These are phyloP conservation scores for Boleophthalmus pectinirostris DNA, from an alignment of 2,113 vertebrate species.

Conservation along the genomic window DNA sequence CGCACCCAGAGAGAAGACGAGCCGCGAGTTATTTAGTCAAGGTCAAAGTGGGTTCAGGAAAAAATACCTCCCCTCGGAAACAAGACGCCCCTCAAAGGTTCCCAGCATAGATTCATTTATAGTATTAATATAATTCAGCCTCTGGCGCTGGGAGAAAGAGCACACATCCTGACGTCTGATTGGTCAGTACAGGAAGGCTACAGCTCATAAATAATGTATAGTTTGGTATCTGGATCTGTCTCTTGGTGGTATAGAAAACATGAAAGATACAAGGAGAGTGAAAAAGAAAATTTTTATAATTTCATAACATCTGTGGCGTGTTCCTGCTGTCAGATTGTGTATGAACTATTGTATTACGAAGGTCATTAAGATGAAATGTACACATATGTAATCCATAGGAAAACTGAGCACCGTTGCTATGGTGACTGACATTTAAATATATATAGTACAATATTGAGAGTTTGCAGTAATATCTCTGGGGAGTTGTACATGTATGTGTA, in stretches of 20 bases:
- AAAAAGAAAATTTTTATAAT: too few species aligned
- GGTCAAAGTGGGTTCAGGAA: slow-evolving; percentile 9
- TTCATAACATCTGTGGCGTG: too few species aligned
- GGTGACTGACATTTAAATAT: too few species aligned
- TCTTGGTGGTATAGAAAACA: neutral
- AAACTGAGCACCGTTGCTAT: too few species aligned
- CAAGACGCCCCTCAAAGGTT: neutral
- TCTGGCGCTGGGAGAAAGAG: neutral
- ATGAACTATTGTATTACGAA: too few species aligned
- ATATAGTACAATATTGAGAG: too few species aligned
- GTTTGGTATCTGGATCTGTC: neutral
- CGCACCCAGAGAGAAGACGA: slow-evolving; percentile 1
- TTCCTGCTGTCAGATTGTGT: too few species aligned
- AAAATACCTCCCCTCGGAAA: neutral
- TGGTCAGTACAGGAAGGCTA: neutral
- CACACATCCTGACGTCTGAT: neutral
- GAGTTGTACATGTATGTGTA: too few species aligned
- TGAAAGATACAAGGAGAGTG: neutral
- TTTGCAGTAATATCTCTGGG: too few species aligned
- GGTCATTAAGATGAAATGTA: too few species aligned
- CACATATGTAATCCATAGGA: too few species aligned
- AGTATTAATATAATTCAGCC: neutral
- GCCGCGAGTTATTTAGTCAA: neutral
- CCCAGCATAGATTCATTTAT: neutral
- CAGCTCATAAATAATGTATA: neutral